Conservation (phyloP, 2,113 vertebrate genomes). For the Tinamus guttatus region DNA sequence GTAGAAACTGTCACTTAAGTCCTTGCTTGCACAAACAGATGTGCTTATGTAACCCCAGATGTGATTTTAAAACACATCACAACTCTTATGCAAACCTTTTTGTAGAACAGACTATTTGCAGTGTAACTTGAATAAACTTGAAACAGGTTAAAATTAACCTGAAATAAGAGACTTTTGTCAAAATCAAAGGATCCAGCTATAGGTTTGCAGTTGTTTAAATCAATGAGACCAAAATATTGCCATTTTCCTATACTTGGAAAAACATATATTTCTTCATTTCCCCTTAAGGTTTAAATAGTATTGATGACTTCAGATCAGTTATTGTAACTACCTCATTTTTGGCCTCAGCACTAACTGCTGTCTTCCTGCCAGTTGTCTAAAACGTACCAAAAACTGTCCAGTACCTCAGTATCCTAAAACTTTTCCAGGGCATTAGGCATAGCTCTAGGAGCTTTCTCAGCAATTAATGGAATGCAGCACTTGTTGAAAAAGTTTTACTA, state of each 20-base stretch:
- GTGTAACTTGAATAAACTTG: background rate
- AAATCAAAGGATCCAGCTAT: background rate
- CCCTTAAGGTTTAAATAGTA: background rate
- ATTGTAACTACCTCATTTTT: background rate
- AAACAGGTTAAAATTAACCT: background rate
- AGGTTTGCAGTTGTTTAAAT: background rate
- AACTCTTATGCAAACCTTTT: background rate
- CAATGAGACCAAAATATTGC: background rate
- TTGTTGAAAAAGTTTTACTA: background rate
- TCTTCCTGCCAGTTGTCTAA: background rate
- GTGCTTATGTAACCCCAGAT: background rate
- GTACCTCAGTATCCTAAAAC: background rate
- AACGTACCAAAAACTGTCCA: background rate
- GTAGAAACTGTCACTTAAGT: background rate
- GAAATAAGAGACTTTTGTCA: background rate
- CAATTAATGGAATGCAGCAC: background rate
- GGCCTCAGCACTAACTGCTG: background rate
- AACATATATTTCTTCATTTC: background rate
- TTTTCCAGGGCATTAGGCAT: background rate
- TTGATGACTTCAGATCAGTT: background rate
- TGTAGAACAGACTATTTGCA: background rate
- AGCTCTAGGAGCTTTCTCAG: background rate
- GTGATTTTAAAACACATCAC: background rate
- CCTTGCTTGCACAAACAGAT: background rate
- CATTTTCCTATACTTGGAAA: background rate